A percentile compares a stretch with the other conserved stretches of the same genome.
Evolutionary conservation across 2,797 vertebrate genomes (phyloP).

Genomic region (Coreius guichenoti): DNA sequence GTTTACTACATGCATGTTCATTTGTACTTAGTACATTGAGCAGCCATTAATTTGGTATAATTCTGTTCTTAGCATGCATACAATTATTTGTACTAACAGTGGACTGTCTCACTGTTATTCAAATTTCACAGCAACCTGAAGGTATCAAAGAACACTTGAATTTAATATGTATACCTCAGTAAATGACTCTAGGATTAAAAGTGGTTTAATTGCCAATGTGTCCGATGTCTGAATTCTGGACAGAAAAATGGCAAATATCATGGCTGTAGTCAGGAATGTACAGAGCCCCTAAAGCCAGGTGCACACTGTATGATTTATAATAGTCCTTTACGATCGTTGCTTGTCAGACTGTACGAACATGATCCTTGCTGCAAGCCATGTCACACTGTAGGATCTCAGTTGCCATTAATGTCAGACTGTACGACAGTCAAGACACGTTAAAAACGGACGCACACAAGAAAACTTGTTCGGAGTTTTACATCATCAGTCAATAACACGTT

Average conservation of each 20-base stretch:
- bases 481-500: background rate
- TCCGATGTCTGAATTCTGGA: background rate
- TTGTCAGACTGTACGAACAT: background rate
- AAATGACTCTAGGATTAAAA: background rate
- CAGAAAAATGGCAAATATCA: background rate
- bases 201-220: background rate
- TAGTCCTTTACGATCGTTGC: background rate
- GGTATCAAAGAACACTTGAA: too few relatives aligned
- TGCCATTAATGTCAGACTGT: background rate
- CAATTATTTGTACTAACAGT: too few relatives aligned
- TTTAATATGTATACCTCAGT: background rate
- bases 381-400: background rate
- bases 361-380: background rate
- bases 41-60: too few relatives aligned
- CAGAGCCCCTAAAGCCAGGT: too few relatives aligned
- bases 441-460: too few relatives aligned
- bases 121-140: too few relatives aligned
- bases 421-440: too few relatives aligned
- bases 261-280: too few relatives aligned
- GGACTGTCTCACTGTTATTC: too few relatives aligned
- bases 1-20: background rate
- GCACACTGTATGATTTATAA: background rate
- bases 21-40: background rate
- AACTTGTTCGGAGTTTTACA: background rate
- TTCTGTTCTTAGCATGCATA: too few relatives aligned